Percentiles rank a stretch among this genome's conserved stretches.
Conservation (phyloP, 2,888 invertebrate species). For the Zelleria hepariella region DNA sequence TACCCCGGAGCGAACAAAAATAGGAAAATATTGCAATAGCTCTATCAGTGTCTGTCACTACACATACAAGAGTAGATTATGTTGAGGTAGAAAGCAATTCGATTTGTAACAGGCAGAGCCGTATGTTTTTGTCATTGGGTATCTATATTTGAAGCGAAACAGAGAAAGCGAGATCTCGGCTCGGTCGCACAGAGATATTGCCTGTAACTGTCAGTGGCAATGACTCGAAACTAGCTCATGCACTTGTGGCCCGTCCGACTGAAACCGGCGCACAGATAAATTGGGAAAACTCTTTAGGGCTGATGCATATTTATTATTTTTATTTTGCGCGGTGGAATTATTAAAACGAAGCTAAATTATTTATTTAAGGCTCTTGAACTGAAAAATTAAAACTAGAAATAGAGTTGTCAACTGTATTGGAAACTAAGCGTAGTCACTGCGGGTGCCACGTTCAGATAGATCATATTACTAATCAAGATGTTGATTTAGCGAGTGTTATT, state of each 20-base stretch:
- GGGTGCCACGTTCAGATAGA: too few relatives aligned
- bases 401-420: too few relatives aligned
- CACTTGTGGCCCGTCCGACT: slow-evolving; percentile 33
- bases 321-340: neutral
- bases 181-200: slow-evolving; percentile 56
- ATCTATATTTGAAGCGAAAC: slow-evolving; percentile 49
- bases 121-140: slow-evolving; percentile 17
- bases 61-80: too few relatives aligned
- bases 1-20: neutral
- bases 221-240: slow-evolving; percentile 47
- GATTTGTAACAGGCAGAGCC: neutral
- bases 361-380: neutral
- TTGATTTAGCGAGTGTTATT: too few relatives aligned
- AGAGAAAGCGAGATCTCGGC: slow-evolving; percentile 39
- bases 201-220: slow-evolving; percentile 58
- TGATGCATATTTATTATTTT: neutral
- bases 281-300: neutral
- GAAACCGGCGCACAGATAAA: neutral
- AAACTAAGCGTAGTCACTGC: too few relatives aligned
- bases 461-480: too few relatives aligned
- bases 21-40: neutral
- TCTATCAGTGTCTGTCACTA: neutral
- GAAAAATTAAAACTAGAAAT: too few relatives aligned
- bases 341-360: neutral
- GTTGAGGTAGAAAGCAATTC: neutral